Evolutionary conservation across 1,140 invertebrate genomes (phyloP), one percentile per base, ranked within the genome.

Genomic region (Megalonaias nervosa): DNA sequence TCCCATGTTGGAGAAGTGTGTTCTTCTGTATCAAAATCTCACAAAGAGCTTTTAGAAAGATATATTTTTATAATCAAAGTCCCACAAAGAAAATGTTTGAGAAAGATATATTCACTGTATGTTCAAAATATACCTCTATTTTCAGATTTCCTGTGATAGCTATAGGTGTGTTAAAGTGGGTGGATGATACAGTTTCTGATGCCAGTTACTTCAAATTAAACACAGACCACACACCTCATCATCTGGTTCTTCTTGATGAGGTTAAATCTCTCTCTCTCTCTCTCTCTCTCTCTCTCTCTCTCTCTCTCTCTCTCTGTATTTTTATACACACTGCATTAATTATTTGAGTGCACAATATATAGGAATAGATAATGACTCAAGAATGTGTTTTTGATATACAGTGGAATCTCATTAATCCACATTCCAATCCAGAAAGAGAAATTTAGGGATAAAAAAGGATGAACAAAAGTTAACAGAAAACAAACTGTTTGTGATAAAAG

Each of bases 121-220:
- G 6, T 11, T 48, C 38, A 48, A 48, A 48, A 48, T 48, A 48
- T 48, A 48, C 64, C n/a, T 76, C 16, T 71, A 74, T 26, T 78
- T 91, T 57, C 86, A 97, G 96, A 86, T 97, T 95, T 92, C 97
- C 98, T 16, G 97, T 99, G 21, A 97, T 98, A 16, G 95, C 97
- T 26, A 95, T 98, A 82, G 97, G 97, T 65, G 94, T 99, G 0
- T 94, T 98, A 66, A 92, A 95, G 75, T 99, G 97, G 97, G 96
- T 99, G 1, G 96, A 98, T 90, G 96, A 95, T 87, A 97, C 96
- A 26, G 97, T 99, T 0, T 97, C 96, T 48, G 97, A 99, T 87
- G 94, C 96, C 6, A 98, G 95, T 71, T 99, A 98, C 89, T 99
- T 99, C 89, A 98, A 99, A 92, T 92, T 99, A 17, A 96, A 96